phyloP scores from a whole-genome alignment of 2,113 vertebrate species.

The Chroicocephalus ridibundus region DNA sequence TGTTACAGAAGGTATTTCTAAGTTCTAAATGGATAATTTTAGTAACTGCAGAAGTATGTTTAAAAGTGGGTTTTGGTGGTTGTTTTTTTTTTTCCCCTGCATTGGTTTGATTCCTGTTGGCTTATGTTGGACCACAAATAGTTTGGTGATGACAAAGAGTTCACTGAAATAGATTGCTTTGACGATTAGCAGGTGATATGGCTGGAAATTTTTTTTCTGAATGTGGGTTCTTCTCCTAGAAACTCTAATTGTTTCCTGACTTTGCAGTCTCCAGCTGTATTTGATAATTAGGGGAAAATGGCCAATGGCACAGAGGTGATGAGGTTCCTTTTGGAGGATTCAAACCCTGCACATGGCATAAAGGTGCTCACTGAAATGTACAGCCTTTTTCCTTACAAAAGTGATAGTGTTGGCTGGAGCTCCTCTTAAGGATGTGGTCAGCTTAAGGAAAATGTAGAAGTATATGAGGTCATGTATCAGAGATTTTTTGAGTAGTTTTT shows the following conservation, averaged over 20 bases:
- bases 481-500: background rate
- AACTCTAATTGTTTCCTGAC: background rate
- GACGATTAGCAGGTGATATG: background rate
- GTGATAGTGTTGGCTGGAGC: background rate
- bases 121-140: background rate
- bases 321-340: background rate
- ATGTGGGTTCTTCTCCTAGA: background rate
- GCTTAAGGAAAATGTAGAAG: background rate
- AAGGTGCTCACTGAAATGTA: background rate
- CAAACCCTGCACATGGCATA: fast-evolving
- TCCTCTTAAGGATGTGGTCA: background rate
- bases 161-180: background rate
- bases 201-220: background rate
- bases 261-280: background rate
- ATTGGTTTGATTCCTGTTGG: background rate
- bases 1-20: background rate
- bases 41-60: background rate
- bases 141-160: background rate
- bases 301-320: background rate
- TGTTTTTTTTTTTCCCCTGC: background rate
- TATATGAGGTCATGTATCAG: background rate
- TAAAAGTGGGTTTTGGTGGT: background rate
- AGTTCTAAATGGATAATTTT: background rate
- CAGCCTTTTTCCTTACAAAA: background rate
- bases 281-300: background rate